A percentile compares a stretch with the other conserved stretches of the same genome.
phyloP scores from a whole-genome alignment of 2,888 invertebrate genomes.

The Ormia ochracea region DNA sequence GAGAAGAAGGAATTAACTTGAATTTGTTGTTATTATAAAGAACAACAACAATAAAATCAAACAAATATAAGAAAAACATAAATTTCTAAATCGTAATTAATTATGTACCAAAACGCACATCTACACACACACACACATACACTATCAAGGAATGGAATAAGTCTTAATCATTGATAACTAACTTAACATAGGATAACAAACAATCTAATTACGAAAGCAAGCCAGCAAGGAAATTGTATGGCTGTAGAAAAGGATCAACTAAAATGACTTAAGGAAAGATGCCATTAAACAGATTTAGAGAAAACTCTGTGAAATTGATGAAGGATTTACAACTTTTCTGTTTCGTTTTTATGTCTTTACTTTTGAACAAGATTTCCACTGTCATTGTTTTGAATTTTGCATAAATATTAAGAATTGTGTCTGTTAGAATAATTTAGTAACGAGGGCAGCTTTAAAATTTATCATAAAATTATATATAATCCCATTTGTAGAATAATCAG shows the following conservation, averaged over 20 bases:
- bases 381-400: constrained; percentile 18
- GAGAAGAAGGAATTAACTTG: background rate
- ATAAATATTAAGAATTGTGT: background rate
- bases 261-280: background rate
- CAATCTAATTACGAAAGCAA: constrained; percentile 39
- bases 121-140: background rate
- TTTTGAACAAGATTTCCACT: constrained; percentile 3
- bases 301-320: constrained; percentile 49
- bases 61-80: background rate
- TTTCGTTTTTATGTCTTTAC: constrained; percentile 5
- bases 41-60: background rate
- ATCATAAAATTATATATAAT: background rate
- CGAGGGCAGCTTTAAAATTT: background rate
- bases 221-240: too few relatives aligned
- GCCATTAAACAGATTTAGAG: background rate
- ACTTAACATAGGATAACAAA: constrained; percentile 35
- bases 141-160: too few relatives aligned
- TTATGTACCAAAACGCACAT: background rate
- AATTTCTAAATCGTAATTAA: constrained; percentile 16
- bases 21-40: background rate
- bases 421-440: background rate
- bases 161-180: constrained; percentile 45
- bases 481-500: too few relatives aligned
- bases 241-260: background rate
- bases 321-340: constrained; percentile 52